A percentile compares a stretch with the other conserved stretches of the same genome.
Evolutionary conservation across 2,797 vertebrate genomes (phyloP).

Genomic region (Helarctos malayanus): DNA sequence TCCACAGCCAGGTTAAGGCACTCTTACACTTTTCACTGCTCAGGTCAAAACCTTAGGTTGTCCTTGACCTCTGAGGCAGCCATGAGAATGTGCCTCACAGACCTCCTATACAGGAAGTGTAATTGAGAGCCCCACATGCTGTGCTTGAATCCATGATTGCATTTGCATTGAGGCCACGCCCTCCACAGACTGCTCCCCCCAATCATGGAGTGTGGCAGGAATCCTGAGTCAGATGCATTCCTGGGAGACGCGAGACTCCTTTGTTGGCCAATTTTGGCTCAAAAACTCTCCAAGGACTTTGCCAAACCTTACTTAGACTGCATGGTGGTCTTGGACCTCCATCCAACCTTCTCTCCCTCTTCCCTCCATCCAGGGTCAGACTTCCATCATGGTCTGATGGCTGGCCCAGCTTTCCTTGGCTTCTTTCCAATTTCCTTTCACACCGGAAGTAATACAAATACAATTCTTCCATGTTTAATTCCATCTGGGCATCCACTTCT

Average conservation of each 20-base stretch:
- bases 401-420: neutral
- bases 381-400: neutral
- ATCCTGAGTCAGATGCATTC: neutral
- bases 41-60: conserved; percentile 26
- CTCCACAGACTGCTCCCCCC: neutral
- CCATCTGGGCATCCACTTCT: conserved; percentile 1
- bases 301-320: neutral
- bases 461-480: conserved; percentile 51
- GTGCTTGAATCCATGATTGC: neutral
- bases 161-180: neutral
- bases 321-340: neutral
- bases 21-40: conserved; percentile 29
- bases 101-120: neutral
- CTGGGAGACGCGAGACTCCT: neutral
- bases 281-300: conserved; percentile 30
- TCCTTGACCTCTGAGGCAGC: neutral
- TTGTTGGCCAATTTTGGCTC: conserved; percentile 23
- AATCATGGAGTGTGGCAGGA: neutral
- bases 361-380: neutral
- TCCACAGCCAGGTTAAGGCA: neutral
- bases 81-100: neutral
- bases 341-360: neutral
- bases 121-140: neutral
- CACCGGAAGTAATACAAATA: conserved; percentile 29
- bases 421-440: conserved; percentile 20